phyloP scores from a whole-genome alignment of 1,140 invertebrate species.

The Diorhabda elongata region DNA sequence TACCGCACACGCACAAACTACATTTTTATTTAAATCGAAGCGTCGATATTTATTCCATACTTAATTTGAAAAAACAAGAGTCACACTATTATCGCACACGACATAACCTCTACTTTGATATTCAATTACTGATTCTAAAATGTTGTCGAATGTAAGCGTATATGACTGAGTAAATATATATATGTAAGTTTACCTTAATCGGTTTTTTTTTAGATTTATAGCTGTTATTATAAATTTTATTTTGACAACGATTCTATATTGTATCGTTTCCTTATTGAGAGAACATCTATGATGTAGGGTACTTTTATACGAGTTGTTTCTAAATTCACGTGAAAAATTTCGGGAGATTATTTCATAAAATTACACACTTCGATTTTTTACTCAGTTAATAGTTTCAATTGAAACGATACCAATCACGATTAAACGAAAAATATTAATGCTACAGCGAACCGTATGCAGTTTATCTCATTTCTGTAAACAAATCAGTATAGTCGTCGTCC shows the following conservation, averaged over 20 bases:
- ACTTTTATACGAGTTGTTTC: no score
- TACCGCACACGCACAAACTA: background rate
- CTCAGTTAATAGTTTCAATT: no score
- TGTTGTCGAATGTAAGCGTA: background rate
- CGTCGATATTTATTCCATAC: background rate
- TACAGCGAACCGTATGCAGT: no score
- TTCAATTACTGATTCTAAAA: constrained; percentile 3
- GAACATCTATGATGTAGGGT: no score
- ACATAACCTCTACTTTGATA: background rate
- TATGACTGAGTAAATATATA: background rate
- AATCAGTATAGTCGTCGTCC: no score
- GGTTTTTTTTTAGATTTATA: background rate
- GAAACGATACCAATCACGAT: no score
- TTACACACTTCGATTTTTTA: no score
- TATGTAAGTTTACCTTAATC: background rate
- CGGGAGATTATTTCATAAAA: no score
- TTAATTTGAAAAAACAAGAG: background rate
- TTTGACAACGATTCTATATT: background rate
- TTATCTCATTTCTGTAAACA: no score
- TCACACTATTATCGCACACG: constrained; percentile 2
- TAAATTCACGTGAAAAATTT: no score
- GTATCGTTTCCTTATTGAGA: no score
- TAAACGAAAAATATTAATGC: no score
- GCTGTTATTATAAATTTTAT: background rate
- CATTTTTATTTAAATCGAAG: background rate